These are phyloP conservation scores for Loxodonta africana DNA, from an alignment of 2,113 vertebrate genomes.

Conservation along the genomic window DNA sequence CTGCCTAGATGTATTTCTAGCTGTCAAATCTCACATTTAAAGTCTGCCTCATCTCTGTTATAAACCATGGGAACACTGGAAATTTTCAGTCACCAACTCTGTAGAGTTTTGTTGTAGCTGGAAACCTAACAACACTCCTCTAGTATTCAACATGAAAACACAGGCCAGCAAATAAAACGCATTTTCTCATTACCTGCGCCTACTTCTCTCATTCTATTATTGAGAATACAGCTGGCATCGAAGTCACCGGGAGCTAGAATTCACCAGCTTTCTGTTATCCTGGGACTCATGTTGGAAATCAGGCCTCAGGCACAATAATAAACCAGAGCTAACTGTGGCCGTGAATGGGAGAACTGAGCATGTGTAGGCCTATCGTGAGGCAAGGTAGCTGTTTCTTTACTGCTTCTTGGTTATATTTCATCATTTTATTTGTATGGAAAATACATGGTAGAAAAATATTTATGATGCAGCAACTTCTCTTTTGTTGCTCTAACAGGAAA, in stretches of 20 bases:
- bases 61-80: neutral
- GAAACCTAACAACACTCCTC: neutral
- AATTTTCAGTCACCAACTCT: neutral
- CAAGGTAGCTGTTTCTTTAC: neutral
- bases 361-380: neutral
- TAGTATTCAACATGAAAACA: neutral
- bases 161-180: neutral
- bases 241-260: conserved; percentile 37
- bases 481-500: neutral
- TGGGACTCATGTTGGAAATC: neutral
- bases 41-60: neutral
- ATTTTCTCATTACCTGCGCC: conserved; percentile 34
- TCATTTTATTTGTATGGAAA: neutral
- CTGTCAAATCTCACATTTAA: neutral
- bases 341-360: neutral
- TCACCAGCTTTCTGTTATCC: neutral
- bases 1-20: neutral
- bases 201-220: conserved; percentile 12
- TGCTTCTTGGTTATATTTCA: neutral
- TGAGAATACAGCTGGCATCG: conserved; percentile 21
- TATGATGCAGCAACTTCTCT: neutral
- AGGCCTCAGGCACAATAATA: neutral
- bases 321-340: neutral
- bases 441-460: neutral
- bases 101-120: neutral